These are phyloP conservation scores for Diachasma alloeum DNA, from an alignment of 1,140 invertebrate species.

Conservation along the genomic window DNA sequence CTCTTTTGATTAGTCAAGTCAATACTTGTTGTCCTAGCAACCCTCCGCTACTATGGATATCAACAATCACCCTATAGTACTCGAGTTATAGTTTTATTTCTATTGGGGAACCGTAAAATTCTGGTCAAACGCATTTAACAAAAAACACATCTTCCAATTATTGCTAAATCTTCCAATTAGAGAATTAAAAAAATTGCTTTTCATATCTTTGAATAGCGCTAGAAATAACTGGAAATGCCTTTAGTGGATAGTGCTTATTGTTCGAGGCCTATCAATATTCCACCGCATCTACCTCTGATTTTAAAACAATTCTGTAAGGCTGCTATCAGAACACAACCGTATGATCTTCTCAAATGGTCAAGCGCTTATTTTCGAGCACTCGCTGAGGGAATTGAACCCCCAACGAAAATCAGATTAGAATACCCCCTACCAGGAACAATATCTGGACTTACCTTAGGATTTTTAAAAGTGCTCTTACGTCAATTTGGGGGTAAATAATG, in stretches of 20 bases:
- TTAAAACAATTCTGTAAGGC: constrained; percentile 91
- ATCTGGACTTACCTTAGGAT: constrained; percentile 79
- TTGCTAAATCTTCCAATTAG: not conserved
- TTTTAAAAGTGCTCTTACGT: constrained; percentile 78
- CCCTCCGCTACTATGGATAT: not conserved
- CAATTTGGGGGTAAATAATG: constrained; percentile 68
- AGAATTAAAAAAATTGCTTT: too few species aligned
- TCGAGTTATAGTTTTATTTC: not conserved
- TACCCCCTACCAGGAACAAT: constrained; percentile 69
- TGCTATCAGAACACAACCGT: constrained; percentile 88
- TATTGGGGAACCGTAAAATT: not conserved
- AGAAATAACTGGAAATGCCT: not conserved
- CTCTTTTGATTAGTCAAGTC: not conserved
- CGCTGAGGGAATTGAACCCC: constrained; percentile 72
- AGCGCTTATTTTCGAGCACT: constrained; percentile 79
- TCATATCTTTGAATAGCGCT: too few species aligned
- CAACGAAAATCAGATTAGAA: constrained; percentile 79
- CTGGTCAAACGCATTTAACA: not conserved
- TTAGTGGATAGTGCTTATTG: not conserved
- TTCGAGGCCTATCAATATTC: constrained; percentile 71
- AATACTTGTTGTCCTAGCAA: constrained; percentile 20
- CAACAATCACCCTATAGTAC: not conserved
- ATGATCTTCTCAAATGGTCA: constrained; percentile 86
- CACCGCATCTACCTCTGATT: constrained; percentile 82
- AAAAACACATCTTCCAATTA: not conserved